These are phyloP conservation scores for Ptychadena robeensis DNA, from an alignment of 2,797 vertebrate species.

Conservation along the genomic window DNA sequence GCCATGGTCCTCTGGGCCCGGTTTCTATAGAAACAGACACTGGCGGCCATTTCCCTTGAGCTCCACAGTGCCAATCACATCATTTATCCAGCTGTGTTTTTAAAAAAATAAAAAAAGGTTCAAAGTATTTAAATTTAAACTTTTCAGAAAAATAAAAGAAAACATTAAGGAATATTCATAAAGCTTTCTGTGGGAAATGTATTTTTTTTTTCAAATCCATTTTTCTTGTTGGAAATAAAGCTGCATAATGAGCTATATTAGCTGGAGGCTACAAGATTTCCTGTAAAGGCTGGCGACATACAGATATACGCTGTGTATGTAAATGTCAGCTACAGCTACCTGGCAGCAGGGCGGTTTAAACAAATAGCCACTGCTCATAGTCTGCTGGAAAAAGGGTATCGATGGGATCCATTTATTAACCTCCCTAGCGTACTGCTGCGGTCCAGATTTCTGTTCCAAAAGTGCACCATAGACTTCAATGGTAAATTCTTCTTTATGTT, in stretches of 20 bases:
- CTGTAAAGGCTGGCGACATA: not conserved
- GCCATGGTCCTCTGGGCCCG: slow-evolving; percentile 50
- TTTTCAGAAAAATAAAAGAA: slow-evolving; percentile 42
- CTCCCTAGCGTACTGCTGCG: too few relatives aligned
- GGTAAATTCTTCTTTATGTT: too few relatives aligned
- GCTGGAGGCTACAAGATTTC: slow-evolving; percentile 24
- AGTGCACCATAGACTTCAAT: too few relatives aligned
- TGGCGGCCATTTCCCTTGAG: slow-evolving; percentile 55
- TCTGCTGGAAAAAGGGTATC: slow-evolving; percentile 16
- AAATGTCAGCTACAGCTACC: not conserved
- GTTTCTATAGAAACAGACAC: slow-evolving; percentile 58
- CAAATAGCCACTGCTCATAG: slow-evolving; percentile 5
- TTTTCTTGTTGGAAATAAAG: slow-evolving; percentile 31
- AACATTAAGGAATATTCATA: slow-evolving; percentile 43
- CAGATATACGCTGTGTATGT: slow-evolving; percentile 4
- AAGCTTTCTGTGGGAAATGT: slow-evolving; percentile 31
- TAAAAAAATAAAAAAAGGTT: slow-evolving; percentile 43
- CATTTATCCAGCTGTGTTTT: slow-evolving; percentile 58
- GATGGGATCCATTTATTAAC: too few relatives aligned
- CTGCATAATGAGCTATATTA: slow-evolving; percentile 33
- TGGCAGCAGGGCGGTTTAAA: slow-evolving; percentile 25
- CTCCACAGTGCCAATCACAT: slow-evolving; percentile 56
- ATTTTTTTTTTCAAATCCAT: slow-evolving; percentile 22
- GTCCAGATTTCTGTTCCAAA: too few relatives aligned
- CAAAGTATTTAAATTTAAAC: slow-evolving; percentile 54